Percentiles rank a stretch among this genome's conserved stretches.
phyloP scores from a whole-genome alignment of 2,113 vertebrate genomes.

The Raphicerus campestris region DNA sequence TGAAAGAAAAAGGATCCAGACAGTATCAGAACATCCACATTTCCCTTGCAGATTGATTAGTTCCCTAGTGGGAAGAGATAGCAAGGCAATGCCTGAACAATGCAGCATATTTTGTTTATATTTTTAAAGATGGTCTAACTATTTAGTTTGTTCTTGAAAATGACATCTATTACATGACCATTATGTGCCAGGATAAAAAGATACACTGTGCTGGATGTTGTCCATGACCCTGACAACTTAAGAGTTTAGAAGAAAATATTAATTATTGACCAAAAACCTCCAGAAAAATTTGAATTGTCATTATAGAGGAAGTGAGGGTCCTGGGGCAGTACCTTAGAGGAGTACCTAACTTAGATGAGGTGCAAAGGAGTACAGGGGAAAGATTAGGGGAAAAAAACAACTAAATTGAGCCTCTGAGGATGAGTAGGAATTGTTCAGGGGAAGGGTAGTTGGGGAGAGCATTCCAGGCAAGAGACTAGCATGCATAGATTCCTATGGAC shows the following conservation, averaged over 20 bases:
- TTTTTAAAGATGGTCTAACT: not conserved
- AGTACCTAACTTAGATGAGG: not conserved
- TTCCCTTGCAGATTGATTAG: not conserved
- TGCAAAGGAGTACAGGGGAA: not conserved
- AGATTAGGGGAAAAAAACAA: not conserved
- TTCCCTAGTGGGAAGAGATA: not conserved
- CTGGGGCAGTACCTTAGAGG: not conserved
- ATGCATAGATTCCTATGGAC: not conserved
- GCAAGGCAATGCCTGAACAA: not conserved
- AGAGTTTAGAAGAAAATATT: not conserved
- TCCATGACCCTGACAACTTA: not conserved
- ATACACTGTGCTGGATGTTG: not conserved
- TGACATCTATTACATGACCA: not conserved
- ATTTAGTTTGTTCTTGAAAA: not conserved
- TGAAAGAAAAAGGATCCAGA: not conserved
- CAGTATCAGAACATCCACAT: not conserved
- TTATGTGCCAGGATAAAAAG: not conserved
- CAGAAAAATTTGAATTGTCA: not conserved
- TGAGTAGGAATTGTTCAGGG: not conserved
- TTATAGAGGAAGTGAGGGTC: not conserved
- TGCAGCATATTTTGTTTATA: not conserved
- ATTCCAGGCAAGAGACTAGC: not conserved
- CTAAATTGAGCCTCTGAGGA: not conserved
- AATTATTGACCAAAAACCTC: not conserved
- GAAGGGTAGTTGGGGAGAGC: not conserved